Conservation (phyloP, 2,888 invertebrate species). For the Caenorhabditis japonica region DNA sequence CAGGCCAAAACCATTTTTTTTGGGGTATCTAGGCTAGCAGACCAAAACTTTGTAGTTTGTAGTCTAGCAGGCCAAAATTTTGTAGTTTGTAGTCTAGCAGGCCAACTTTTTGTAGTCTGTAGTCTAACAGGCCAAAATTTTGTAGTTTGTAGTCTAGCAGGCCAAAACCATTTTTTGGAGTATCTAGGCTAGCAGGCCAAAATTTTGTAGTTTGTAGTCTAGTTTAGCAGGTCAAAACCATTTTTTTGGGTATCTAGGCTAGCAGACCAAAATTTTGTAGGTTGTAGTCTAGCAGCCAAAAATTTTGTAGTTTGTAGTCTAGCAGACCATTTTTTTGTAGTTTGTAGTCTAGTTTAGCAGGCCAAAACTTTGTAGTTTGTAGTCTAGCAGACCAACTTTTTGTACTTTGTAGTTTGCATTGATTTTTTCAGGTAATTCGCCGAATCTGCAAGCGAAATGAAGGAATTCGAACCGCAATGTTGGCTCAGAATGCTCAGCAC, state of each 20-base stretch:
- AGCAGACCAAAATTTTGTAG: background rate
- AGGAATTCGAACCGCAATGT: slow-evolving; percentile 33
- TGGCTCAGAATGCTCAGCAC: slow-evolving; percentile 45
- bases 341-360: slow-evolving; percentile 8
- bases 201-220: slow-evolving; percentile 11
- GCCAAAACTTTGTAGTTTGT: slow-evolving; percentile 12
- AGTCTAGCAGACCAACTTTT: slow-evolving; percentile 10
- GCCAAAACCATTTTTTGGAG: too few relatives aligned
- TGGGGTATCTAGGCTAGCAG: too few relatives aligned
- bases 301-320: background rate
- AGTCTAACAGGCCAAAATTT: background rate
- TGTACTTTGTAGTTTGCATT: background rate
- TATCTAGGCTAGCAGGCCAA: too few relatives aligned
- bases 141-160: background rate
- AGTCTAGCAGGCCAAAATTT: background rate
- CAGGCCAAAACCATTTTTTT: too few relatives aligned
- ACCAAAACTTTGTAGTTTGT: too few relatives aligned
- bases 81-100: background rate
- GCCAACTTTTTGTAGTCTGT: too few relatives aligned
- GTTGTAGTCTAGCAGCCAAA: slow-evolving; percentile 17
- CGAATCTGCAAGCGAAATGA: slow-evolving; percentile 46
- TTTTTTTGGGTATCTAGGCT: too few relatives aligned
- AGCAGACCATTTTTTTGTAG: background rate
- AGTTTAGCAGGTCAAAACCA: slow-evolving; percentile 1
- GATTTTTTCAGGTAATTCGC: slow-evolving; percentile 30